Percentiles rank a stretch among this genome's conserved stretches.
These are phyloP conservation scores for Limenitis camilla DNA, from an alignment of 2,888 invertebrate genomes.

Conservation along the genomic window DNA sequence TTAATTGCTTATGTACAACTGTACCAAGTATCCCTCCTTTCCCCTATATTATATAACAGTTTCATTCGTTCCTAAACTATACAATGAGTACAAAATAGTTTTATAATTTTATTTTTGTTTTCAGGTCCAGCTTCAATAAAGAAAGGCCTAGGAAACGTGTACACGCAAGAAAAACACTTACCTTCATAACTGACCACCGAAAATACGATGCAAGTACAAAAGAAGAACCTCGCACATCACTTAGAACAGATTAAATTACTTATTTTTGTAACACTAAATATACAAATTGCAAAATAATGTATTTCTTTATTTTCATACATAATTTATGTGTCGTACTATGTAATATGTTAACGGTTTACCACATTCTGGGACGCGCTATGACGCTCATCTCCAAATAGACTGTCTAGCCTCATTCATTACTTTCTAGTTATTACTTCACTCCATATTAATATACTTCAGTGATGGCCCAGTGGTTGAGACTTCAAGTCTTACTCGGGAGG, in stretches of 20 bases:
- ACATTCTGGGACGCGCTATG: conserved; percentile 35
- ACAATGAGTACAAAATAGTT: too few species aligned
- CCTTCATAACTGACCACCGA: conserved; percentile 37
- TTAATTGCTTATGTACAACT: too few species aligned
- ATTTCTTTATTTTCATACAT: neutral
- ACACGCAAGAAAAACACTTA: conserved; percentile 66
- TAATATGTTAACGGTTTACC: neutral
- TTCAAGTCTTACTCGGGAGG: too few species aligned
- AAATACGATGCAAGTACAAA: conserved; percentile 43
- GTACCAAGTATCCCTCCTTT: too few species aligned
- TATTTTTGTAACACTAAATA: conserved; percentile 28
- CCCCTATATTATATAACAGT: too few species aligned
- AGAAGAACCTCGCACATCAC: conserved; percentile 51
- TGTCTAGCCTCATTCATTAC: conserved; percentile 31
- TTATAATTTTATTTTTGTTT: conserved; percentile 37
- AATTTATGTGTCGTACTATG: neutral
- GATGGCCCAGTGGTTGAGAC: too few species aligned
- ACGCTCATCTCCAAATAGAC: conserved; percentile 53
- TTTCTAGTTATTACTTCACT: neutral
- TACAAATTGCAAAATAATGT: conserved; percentile 12
- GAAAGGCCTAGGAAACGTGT: conserved; percentile 63
- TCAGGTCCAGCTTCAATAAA: conserved; percentile 51
- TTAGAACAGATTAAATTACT: conserved; percentile 22
- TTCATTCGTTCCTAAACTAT: too few species aligned
- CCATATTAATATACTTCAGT: too few species aligned